phyloP scores from a whole-genome alignment of 2,113 vertebrate genomes.

The Martes martes region DNA sequence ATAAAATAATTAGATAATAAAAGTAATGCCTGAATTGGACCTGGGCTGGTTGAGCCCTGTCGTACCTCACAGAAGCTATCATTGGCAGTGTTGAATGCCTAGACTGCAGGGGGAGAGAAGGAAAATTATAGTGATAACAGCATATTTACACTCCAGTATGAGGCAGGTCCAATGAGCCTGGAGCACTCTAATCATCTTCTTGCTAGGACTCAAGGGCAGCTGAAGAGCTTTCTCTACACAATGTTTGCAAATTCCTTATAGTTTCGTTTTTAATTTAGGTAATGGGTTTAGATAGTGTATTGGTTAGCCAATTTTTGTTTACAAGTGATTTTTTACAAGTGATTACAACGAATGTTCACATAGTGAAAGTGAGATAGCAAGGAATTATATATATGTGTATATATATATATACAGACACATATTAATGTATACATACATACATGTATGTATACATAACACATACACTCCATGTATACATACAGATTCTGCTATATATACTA shows the following conservation, averaged over 20 bases:
- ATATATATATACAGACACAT: neutral
- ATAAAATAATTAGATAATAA: neutral
- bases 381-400: neutral
- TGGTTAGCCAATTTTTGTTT: neutral
- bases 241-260: neutral
- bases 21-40: neutral
- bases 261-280: neutral
- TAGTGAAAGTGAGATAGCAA: neutral
- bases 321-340: neutral
- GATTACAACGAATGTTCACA: neutral
- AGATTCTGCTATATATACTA: neutral
- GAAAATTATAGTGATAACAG: neutral
- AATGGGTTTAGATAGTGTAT: neutral
- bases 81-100: neutral
- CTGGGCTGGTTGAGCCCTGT: neutral
- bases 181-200: neutral
- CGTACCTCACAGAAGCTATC: neutral
- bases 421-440: neutral
- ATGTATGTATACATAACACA: neutral
- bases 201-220: neutral
- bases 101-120: neutral
- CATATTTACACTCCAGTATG: accelerated
- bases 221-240: neutral
- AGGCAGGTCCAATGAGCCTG: neutral
- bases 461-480: neutral